Evolutionary conservation across 2,888 invertebrate species (phyloP), one percentile per base, ranked within the genome.

Genomic region (Perizoma flavofasciatum): DNA sequence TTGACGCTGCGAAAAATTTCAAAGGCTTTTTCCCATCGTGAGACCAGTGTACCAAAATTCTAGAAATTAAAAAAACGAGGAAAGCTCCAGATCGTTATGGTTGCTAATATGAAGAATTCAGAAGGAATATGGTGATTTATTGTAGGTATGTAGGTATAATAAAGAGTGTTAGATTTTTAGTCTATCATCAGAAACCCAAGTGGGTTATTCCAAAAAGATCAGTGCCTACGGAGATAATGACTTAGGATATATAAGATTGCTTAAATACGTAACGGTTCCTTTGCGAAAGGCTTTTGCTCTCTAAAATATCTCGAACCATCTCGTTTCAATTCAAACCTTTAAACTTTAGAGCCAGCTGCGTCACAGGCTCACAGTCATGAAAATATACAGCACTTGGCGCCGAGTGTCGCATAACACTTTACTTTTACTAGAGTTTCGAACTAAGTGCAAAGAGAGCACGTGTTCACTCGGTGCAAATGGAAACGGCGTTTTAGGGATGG

Each of bases 371-470:
- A 61, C 61, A 61, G 62, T 60, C 65, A 68, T 68, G 66, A 65
- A 66, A 63, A 52, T 61, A 61, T 61, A 61, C 52, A 64, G 64
- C 62, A 61, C 64, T 64, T 57, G 55, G 46, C 65, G 54, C 51
- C 58, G 48, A 62, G 55, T 66, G 64, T 66, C 67, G 66, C 72
- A 71, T 78, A 86, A 83, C 87, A 83, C 83, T 88, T 83, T 76
- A 82, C 81, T 83, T 86, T 85, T 80, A 85, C 78, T 61, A 79
- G 74, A 79, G 86, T 78, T 88, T 82, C 68, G 80, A 82, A 82
- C 77, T 79, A 81, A 85, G 89, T 88, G 89, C 79, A 72, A 86
- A 89, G 82, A 79, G 73, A 77, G 78, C 90, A 89, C 85, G 82
- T 91, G 90, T 77, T 75, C 57, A 41, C 66, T 66, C 63, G 63